phyloP scores from a whole-genome alignment of 2,797 vertebrate genomes.

The Megaceryle alcyon region DNA sequence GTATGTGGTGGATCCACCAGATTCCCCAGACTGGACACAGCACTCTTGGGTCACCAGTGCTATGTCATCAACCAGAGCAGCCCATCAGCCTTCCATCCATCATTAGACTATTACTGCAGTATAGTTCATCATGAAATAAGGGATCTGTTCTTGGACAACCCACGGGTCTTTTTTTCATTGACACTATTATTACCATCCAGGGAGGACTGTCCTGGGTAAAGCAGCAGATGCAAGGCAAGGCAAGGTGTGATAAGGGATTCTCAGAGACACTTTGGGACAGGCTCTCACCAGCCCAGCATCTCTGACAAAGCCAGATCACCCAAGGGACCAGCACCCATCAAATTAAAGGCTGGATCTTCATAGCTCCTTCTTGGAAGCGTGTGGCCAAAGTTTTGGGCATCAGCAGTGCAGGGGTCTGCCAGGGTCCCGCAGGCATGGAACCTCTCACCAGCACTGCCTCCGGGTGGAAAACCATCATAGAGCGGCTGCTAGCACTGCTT shows the following conservation, averaged over 20 bases:
- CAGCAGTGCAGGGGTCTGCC: rapidly evolving
- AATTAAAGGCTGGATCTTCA: not conserved
- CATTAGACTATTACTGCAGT: too few species aligned
- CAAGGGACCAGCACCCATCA: not conserved
- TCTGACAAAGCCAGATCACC: not conserved
- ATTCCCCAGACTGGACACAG: rapidly evolving
- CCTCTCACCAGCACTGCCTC: rapidly evolving
- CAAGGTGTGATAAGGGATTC: not conserved
- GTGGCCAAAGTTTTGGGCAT: rapidly evolving
- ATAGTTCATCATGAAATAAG: not conserved
- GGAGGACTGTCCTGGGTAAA: not conserved
- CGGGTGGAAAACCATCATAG: not conserved
- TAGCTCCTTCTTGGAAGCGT: not conserved
- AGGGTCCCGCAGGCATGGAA: not conserved
- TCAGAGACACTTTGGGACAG: not conserved
- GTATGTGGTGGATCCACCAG: not conserved
- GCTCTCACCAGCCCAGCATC: not conserved
- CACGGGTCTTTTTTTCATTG: not conserved
- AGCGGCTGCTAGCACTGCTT: not conserved
- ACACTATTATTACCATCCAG: not conserved
- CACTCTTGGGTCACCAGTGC: not conserved
- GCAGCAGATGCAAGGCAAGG: rapidly evolving
- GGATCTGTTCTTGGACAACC: not conserved
- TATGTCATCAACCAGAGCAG: not conserved
- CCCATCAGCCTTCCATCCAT: not conserved